These are phyloP conservation scores for Sphenopsis melanotis DNA, from an alignment of 2,797 vertebrate genomes.

Conservation along the genomic window DNA sequence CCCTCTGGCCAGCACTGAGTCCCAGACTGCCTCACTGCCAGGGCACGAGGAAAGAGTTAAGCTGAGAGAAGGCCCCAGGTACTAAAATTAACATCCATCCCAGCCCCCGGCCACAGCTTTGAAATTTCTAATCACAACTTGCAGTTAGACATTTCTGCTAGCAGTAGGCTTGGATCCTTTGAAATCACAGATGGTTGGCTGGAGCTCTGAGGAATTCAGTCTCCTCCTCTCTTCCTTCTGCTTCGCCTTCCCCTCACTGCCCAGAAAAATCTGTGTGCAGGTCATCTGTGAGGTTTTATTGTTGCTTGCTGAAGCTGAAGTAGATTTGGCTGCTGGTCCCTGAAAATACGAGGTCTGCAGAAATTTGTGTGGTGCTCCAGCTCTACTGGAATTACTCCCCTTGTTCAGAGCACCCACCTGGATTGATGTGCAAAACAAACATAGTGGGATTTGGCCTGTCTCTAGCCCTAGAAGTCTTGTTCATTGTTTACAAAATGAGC, in stretches of 20 bases:
- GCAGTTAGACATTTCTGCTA: neutral
- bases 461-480: neutral
- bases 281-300: neutral
- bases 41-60: slow-evolving; percentile 13
- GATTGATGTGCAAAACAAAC: neutral
- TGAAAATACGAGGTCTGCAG: neutral
- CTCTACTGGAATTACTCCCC: neutral
- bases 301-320: neutral
- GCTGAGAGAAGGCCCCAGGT: slow-evolving; percentile 15
- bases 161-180: neutral
- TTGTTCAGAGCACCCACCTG: neutral
- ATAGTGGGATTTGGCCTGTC: neutral
- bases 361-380: neutral
- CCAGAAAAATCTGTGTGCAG: slow-evolving; percentile 1
- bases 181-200: slow-evolving; percentile 53
- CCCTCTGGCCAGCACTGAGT: neutral
- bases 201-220: neutral
- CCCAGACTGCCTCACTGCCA: neutral
- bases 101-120: neutral
- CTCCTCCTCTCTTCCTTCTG: slow-evolving; percentile 23
- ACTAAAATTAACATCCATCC: slow-evolving; percentile 47
- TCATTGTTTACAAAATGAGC: neutral
- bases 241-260: neutral
- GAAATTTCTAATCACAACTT: slow-evolving; percentile 33
- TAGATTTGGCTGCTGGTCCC: neutral